These are phyloP conservation scores for Caenorhabditis sp. DNA, from an alignment of 2,888 invertebrate species.

Conservation along the genomic window DNA sequence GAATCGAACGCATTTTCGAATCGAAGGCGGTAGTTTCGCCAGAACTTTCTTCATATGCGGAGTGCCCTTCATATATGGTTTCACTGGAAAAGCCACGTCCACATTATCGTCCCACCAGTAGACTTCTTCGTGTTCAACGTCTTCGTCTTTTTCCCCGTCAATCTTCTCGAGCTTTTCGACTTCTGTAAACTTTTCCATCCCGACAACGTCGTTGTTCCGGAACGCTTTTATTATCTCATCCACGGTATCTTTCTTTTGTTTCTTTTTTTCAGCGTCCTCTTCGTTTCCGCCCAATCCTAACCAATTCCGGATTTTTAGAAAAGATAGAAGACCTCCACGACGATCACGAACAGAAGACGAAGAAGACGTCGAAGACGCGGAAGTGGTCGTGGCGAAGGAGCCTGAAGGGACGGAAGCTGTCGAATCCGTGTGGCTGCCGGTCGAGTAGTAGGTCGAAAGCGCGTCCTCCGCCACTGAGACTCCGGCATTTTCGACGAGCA, in stretches of 20 bases:
- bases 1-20: conserved; percentile 34
- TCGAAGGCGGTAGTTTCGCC: conserved; percentile 2
- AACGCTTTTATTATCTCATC: conserved; percentile 22
- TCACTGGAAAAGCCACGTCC: background rate
- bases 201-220: conserved; percentile 12
- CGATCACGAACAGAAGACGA: background rate
- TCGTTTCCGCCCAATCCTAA: conserved; percentile 13
- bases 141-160: background rate
- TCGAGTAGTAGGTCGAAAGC: conserved; percentile 19
- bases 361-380: background rate
- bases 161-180: background rate
- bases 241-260: conserved; percentile 3
- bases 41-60: conserved; percentile 22
- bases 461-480: conserved; percentile 29
- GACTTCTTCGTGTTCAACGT: background rate
- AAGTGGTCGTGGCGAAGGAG: background rate
- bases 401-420: background rate
- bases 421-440: conserved; percentile 5
- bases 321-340: background rate
- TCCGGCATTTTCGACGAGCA: conserved; percentile 14
- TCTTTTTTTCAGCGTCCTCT: background rate
- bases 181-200: conserved; percentile 15
- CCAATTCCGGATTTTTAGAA: conserved; percentile 4
- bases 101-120: conserved; percentile 37
- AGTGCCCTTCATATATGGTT: background rate